A percentile compares a stretch with the other conserved stretches of the same genome.
Evolutionary conservation across 1,140 invertebrate species (phyloP).

Genomic region (Hyposmocoma kahamanoa): DNA sequence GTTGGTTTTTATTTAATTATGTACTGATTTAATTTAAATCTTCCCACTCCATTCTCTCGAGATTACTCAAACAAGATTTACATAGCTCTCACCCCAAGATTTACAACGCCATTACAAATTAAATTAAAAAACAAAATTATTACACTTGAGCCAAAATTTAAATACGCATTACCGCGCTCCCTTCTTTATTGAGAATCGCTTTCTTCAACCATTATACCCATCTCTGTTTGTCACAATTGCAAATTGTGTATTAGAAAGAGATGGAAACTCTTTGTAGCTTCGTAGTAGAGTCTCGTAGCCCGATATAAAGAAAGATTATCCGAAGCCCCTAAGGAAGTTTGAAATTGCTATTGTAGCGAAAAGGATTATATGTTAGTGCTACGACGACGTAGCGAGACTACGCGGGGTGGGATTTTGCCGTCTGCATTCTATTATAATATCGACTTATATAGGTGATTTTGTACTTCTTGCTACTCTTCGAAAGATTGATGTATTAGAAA

Average conservation of each 20-base stretch:
- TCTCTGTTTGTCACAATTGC: conserved; percentile 26
- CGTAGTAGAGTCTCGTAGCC: no score
- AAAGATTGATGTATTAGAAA: no score
- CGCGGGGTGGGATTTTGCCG: conserved; percentile 19
- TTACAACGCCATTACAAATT: conserved; percentile 59
- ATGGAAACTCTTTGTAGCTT: conserved; percentile 29
- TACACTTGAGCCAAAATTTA: conserved; percentile 71
- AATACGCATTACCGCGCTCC: conserved; percentile 72
- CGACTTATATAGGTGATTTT: no score
- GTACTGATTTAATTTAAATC: no score
- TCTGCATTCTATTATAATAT: no score
- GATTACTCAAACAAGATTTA: conserved; percentile 30
- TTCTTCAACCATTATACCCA: conserved; percentile 36
- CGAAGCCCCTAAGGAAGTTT: conserved; percentile 75
- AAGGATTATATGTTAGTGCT: conserved; percentile 75
- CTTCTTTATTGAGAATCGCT: conserved; percentile 70
- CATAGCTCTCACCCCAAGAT: conserved; percentile 36
- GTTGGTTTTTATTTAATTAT: no score
- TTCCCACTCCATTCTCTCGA: no score
- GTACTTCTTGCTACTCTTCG: no score
- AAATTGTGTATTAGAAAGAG: conserved; percentile 24
- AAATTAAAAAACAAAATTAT: conserved; percentile 74
- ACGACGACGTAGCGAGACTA: conserved; percentile 62
- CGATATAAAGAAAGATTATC: conserved; percentile 75
- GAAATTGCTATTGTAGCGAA: conserved; percentile 76